Evolutionary conservation across 2,797 vertebrate species (phyloP).

Genomic region (Sus cebifrons): DNA sequence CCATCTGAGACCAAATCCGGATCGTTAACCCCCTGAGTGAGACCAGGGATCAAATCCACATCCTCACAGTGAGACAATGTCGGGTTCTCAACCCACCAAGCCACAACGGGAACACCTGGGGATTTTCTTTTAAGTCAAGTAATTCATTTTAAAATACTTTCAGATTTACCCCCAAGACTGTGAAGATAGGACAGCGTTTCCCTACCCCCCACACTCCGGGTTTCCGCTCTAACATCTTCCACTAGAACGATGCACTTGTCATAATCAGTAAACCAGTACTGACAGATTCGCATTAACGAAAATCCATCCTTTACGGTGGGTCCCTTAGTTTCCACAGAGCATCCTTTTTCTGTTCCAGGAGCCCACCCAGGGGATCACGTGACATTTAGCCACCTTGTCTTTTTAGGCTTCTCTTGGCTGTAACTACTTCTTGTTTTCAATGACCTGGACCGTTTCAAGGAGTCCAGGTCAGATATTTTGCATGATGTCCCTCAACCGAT

Average conservation of each 20-base stretch:
- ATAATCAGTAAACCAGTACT: neutral
- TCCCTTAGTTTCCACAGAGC: neutral
- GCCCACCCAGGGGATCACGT: neutral
- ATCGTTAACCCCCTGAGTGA: too few relatives aligned
- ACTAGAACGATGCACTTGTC: neutral
- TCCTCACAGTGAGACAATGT: too few relatives aligned
- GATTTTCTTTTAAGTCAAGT: neutral
- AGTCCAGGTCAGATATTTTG: neutral
- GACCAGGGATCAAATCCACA: too few relatives aligned
- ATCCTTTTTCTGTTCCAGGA: neutral
- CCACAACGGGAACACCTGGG: too few relatives aligned
- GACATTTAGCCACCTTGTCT: neutral
- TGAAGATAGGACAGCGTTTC: neutral
- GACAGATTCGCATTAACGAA: neutral
- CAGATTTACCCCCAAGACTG: neutral
- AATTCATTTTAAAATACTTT: constrained; percentile 1
- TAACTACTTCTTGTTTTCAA: neutral
- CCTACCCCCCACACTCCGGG: neutral
- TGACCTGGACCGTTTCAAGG: neutral
- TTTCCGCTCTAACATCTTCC: neutral
- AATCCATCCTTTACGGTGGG: neutral
- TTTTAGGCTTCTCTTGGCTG: neutral
- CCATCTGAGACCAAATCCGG: too few relatives aligned
- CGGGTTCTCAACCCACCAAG: too few relatives aligned
- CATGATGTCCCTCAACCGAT: neutral